Evolutionary conservation across 1,140 invertebrate genomes (phyloP), one percentile per base, ranked within the genome.

Genomic region (Trichogramma pretiosum): DNA sequence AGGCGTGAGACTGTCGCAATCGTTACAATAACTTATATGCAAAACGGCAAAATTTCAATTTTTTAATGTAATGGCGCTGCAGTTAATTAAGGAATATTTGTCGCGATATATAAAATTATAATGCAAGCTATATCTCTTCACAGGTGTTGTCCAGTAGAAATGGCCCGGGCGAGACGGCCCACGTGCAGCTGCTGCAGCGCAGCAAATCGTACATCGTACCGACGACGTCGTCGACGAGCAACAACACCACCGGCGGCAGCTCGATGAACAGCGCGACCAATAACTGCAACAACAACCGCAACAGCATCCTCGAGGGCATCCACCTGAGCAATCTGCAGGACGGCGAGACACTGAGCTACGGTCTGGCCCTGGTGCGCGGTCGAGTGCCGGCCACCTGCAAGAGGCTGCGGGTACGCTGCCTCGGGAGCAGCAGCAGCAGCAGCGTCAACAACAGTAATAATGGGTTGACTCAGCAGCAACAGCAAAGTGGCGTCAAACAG

Each of bases 291-390:
- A 34, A 34, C 33, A 9, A 34, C 14, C 7, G 14, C 33, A n/a
- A 3, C 35, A 37, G 1, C 18, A 40, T 23, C 34, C n/a, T 44
- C 7, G 43, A 51, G 8, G 43, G 43, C 8, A 51, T 51, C 17
- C 33, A 21, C 22, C 14, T 51, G 4, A 61, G 56, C 19, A 72
- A 72, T 48, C 48, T 72, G 11, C 23, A 51, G 3, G 65, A 71
- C 9, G 63, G 65, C 10, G 70, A 72, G 34, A 61, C 53, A 3
- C 45, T 73, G 19, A 64, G 56, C 13, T 70, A 71, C 49, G 70
- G 68, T 53, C 52, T 73, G 5, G 66, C 64, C 4, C 46, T 73
- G 14, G 56, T 72, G 28, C 60, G 60, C 1, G 70, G 70, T 17
- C 60, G 56, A 34, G 57, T 58, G 9, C 61, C 68, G 0, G 26